Evolutionary conservation across 1,140 invertebrate genomes (phyloP).

Genomic region (Pollicipes pollicipes): DNA sequence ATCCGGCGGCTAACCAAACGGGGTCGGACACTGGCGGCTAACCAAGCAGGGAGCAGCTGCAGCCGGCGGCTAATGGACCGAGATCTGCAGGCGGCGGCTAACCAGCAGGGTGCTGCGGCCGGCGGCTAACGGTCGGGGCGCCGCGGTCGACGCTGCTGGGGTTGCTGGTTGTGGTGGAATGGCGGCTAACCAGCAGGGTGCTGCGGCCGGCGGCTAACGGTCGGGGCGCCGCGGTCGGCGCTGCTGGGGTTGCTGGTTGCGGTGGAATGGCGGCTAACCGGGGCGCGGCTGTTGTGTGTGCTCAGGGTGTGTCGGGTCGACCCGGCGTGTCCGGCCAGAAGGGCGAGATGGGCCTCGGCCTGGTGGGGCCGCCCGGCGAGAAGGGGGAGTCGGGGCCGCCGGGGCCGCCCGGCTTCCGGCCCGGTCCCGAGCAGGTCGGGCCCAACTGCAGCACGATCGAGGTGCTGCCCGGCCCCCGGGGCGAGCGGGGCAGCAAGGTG

Average conservation of each 20-base stretch:
- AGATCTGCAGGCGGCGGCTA: no score
- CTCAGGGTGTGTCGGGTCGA: not conserved
- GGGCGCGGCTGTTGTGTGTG: not conserved
- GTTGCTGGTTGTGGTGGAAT: no score
- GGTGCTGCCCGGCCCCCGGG: not conserved
- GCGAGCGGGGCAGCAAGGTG: not conserved
- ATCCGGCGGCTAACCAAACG: not conserved
- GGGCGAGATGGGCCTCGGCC: not conserved
- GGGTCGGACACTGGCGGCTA: no score
- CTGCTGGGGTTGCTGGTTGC: no score
- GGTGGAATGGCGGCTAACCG: not conserved
- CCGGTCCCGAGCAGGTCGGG: not conserved
- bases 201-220: no score
- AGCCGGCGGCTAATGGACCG: no score
- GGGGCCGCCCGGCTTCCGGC: not conserved
- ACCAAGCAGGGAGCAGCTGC: not conserved
- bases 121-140: no score
- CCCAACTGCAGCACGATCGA: not conserved
- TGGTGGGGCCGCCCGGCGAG: not conserved
- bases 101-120: not conserved
- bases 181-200: no score
- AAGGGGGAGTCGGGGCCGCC: not conserved
- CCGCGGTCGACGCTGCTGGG: no score
- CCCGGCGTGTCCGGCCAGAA: not conserved
- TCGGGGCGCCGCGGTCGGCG: no score